Evolutionary conservation across 2,888 invertebrate species (phyloP), one percentile per base, ranked within the genome.

Genomic region (Cremastinae sp.): DNA sequence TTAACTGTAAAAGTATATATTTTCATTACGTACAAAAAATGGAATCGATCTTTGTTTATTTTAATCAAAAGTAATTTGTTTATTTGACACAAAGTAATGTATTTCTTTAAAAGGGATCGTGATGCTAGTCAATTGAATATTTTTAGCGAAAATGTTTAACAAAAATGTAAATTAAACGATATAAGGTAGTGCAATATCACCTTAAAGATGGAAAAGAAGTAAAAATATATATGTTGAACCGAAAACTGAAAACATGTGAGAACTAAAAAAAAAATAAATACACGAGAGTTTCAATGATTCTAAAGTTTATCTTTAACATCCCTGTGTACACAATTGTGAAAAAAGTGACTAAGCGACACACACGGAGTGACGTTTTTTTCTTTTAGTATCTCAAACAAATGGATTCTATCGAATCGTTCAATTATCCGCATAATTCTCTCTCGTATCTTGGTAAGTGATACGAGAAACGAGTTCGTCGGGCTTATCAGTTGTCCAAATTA

Each of bases 401-500:
- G 62, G 41, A 62, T 56, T 56, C 68, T 34, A 74, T 68, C 20
- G 49, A 62, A 62, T 41, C 28, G 66, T 34, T 61, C 3, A 18
- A 43, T 34, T 41, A 10, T 36, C 47, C 20, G 38, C 51, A 20
- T 45, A 53, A 43, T 65, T 43, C 72, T 9, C 28, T 41, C 16
- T 61, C 28, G 3, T 4, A 61, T 12, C 45, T 45, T n/a, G 9
- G 28, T 14, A 45, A 10, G 22, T n/a, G 18, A 36, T 36, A 14
- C 2, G 16, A 53, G 38, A n/a, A 28, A 53, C 9, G 10, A 10
- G 14, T 34, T 28, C 5, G 28, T 5, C 28, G 28, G 28, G 2
- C 64, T 72, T 49, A 64, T 72, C 56, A 58, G 41, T 47, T 41
- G 56, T 71, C 38, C 16, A 64, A 56, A 71, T 62, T 16, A 16